Evolutionary conservation across 1,140 invertebrate genomes (phyloP).

Genomic region (Pissodes strobi): DNA sequence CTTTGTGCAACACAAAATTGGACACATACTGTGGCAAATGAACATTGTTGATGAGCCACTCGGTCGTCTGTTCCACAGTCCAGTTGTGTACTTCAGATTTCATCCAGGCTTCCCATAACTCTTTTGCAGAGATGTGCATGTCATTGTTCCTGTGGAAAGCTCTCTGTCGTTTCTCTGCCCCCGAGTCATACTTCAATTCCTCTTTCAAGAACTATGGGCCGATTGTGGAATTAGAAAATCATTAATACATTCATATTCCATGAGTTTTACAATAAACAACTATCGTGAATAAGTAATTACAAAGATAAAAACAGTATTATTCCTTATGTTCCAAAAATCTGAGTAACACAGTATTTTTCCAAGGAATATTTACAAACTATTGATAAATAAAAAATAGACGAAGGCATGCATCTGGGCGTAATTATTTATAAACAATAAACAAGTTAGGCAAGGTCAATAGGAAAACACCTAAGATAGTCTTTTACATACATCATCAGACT

Average conservation of each 20-base stretch:
- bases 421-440: too few species aligned
- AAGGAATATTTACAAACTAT: too few species aligned
- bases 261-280: too few species aligned
- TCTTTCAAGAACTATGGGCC: conserved; percentile 89
- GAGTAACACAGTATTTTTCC: too few species aligned
- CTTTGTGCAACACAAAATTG: conserved; percentile 80
- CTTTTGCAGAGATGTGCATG: conserved; percentile 92
- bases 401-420: too few species aligned
- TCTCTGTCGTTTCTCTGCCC: conserved; percentile 85
- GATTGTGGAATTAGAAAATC: too few species aligned
- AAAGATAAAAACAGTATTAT: too few species aligned
- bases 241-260: too few species aligned
- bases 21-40: conserved; percentile 93
- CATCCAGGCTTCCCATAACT: conserved; percentile 94
- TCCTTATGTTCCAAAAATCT: too few species aligned
- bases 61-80: conserved; percentile 93
- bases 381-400: too few species aligned
- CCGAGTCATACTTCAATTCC: conserved; percentile 92
- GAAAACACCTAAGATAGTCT: neutral
- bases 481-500: conserved; percentile 88
- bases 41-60: conserved; percentile 87
- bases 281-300: too few species aligned
- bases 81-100: conserved; percentile 94
- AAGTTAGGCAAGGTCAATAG: conserved; percentile 8
- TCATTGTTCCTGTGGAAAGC: conserved; percentile 95